These are phyloP conservation scores for Loris lydekkerianus DNA, from an alignment of 2,797 vertebrate genomes.

Conservation along the genomic window DNA sequence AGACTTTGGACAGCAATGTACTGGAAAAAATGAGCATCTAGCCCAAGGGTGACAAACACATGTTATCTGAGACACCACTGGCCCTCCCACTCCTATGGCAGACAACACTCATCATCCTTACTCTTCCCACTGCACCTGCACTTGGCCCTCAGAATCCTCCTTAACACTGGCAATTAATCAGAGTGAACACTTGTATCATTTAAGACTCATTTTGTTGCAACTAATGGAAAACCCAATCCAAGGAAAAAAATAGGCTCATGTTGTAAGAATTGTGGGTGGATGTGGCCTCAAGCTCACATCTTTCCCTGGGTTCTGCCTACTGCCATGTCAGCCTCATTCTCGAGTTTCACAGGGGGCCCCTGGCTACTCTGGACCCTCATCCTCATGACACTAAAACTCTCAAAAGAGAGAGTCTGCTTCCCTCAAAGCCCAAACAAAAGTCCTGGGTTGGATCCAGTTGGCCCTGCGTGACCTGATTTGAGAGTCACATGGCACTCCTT, in stretches of 20 bases:
- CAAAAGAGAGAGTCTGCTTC: neutral
- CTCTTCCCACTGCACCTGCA: neutral
- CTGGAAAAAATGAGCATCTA: neutral
- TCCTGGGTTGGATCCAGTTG: neutral
- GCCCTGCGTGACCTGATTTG: neutral
- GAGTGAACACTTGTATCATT: neutral
- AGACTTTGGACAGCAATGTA: neutral
- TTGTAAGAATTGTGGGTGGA: neutral
- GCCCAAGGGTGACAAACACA: neutral
- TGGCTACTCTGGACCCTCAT: neutral
- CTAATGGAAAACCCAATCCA: neutral
- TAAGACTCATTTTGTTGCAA: neutral
- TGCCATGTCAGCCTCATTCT: neutral
- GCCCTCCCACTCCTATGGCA: neutral
- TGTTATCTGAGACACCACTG: neutral
- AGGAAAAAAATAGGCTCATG: neutral
- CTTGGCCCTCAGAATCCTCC: neutral
- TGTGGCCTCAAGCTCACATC: neutral
- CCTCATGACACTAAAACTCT: neutral
- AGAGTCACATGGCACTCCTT: neutral
- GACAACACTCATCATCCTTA: neutral
- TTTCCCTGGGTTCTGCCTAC: neutral
- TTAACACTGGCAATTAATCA: neutral
- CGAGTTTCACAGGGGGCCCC: neutral
- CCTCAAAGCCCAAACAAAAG: neutral